A percentile compares a stretch with the other conserved stretches of the same genome.
Evolutionary conservation across 2,797 vertebrate species (phyloP).

Genomic region (Poecile montanus): DNA sequence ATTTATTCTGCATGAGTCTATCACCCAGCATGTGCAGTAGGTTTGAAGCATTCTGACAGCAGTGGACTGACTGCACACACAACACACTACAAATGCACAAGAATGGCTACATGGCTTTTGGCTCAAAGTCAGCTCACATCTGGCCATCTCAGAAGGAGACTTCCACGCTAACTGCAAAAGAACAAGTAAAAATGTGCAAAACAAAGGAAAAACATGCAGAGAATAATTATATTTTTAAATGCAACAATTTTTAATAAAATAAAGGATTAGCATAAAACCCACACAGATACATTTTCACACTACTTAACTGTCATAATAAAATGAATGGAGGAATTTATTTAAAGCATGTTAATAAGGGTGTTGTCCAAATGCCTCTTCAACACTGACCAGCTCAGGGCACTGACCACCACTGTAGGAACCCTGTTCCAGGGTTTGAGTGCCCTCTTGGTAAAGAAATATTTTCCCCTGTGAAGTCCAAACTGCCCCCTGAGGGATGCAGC

Average conservation of each 20-base stretch:
- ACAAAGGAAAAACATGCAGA: neutral
- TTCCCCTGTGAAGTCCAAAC: neutral
- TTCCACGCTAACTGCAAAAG: neutral
- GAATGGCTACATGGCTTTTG: neutral
- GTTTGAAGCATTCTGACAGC: neutral
- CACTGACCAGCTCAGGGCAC: rapidly evolving
- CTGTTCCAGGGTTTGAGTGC: neutral
- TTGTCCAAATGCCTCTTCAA: neutral
- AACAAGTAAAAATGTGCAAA: neutral
- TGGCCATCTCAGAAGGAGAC: neutral
- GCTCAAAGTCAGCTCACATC: neutral
- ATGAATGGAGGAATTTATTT: neutral
- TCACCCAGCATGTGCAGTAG: neutral
- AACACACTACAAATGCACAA: neutral
- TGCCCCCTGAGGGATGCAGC: rapidly evolving
- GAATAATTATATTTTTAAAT: neutral
- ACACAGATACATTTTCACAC: neutral
- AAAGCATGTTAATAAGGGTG: neutral
- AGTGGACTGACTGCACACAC: neutral
- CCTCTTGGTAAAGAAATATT: neutral
- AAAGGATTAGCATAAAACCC: neutral
- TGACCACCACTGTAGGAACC: neutral
- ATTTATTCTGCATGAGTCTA: neutral
- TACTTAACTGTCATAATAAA: neutral
- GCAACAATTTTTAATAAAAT: neutral